These are phyloP conservation scores for cattle (Bos taurus) DNA, from an alignment of 2,113 vertebrate species.

Conservation along the genomic window ARS-UCD2.0 NC_037347.1:51117001-51117500, in stretches of 20 bases:
- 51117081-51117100: not conserved
- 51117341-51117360: not conserved
- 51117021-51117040: not conserved
- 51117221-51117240: not conserved
- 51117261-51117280: not conserved
- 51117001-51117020: not conserved
- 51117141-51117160: not conserved
- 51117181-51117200: not conserved
- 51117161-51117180: not conserved
- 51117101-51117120: not conserved
- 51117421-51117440: slow-evolving; percentile 37
- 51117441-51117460: not conserved
- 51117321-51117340: not conserved
- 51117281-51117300: not conserved
- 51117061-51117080: not conserved
- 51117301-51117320: not conserved
- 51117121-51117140: not conserved
- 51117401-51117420: slow-evolving; percentile 49
- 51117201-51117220: not conserved
- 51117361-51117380: slow-evolving; percentile 23
- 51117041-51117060: not conserved
- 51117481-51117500: not conserved
- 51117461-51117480: not conserved
- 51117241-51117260: not conserved
- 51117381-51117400: slow-evolving; percentile 1